Percentiles rank a stretch among this genome's conserved stretches.
Evolutionary conservation across 2,888 invertebrate species (phyloP).

Genomic region (Agrotis segetum): DNA sequence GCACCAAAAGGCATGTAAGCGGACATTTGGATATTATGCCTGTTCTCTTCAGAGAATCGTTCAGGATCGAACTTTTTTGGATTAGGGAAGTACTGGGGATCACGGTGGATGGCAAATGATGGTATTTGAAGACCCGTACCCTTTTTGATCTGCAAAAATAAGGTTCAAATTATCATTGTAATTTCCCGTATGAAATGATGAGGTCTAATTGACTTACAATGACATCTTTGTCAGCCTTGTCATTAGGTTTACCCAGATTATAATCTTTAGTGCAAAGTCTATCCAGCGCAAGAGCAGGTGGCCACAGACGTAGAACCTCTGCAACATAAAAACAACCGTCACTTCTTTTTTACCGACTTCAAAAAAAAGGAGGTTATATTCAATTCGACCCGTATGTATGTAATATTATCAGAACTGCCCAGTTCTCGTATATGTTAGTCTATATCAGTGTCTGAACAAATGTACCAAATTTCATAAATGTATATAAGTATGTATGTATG

Average conservation of each 20-base stretch:
- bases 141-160: conserved; percentile 35
- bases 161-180: too few relatives aligned
- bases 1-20: conserved; percentile 88
- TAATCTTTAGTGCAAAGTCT: conserved; percentile 89
- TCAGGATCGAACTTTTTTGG: conserved; percentile 90
- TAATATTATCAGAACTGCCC: too few relatives aligned
- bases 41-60: conserved; percentile 90
- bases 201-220: conserved; percentile 69
- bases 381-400: too few relatives aligned
- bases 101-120: conserved; percentile 44
- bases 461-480: too few relatives aligned
- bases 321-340: not conserved
- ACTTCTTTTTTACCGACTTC: too few relatives aligned
- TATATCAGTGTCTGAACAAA: too few relatives aligned
- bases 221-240: conserved; percentile 72
- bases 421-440: too few relatives aligned
- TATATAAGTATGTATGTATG: too few relatives aligned
- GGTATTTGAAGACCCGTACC: conserved; percentile 49
- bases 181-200: too few relatives aligned
- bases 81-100: conserved; percentile 80
- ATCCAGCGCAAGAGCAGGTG: conserved; percentile 81
- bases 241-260: conserved; percentile 79
- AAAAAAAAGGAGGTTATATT: too few relatives aligned
- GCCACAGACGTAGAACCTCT: conserved; percentile 76
- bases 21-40: conserved; percentile 70